These are phyloP conservation scores for Pteropus alecto DNA, from an alignment of 2,113 vertebrate genomes.

Conservation along the genomic window DNA sequence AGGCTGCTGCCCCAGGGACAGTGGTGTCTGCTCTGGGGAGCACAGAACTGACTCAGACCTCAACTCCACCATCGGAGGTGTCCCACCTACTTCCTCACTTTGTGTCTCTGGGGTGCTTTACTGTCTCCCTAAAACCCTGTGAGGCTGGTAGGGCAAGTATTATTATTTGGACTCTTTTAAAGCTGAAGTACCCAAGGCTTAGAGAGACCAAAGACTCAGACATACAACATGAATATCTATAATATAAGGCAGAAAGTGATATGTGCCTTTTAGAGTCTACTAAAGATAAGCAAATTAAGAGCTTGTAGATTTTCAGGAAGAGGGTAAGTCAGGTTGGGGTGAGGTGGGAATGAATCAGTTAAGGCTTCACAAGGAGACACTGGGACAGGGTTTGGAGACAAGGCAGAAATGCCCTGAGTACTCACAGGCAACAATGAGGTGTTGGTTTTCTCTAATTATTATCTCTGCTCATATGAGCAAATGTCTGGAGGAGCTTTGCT, in stretches of 20 bases:
- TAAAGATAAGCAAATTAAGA: not conserved
- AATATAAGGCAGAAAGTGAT: not conserved
- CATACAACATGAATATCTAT: not conserved
- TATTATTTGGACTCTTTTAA: constrained; percentile 5
- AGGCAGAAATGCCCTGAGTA: not conserved
- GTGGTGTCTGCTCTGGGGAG: not conserved
- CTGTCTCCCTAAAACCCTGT: not conserved
- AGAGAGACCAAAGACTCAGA: not conserved
- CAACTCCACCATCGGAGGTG: not conserved
- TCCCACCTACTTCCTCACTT: not conserved
- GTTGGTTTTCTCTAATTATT: not conserved
- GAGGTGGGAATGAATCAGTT: not conserved
- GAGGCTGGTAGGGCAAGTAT: not conserved
- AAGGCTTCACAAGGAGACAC: not conserved
- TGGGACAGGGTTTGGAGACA: not conserved
- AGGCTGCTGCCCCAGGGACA: not conserved
- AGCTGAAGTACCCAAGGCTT: not conserved
- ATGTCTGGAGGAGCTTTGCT: not conserved
- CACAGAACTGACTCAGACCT: not conserved
- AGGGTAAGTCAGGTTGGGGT: not conserved
- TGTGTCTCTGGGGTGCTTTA: not conserved
- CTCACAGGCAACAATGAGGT: not conserved
- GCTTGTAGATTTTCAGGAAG: not conserved
- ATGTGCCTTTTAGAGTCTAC: not conserved
- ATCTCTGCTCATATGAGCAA: not conserved